Base-by-base conservation (phyloP, 2,888 invertebrate genomes). In the Psylliodes chrysocephalus region DNA sequence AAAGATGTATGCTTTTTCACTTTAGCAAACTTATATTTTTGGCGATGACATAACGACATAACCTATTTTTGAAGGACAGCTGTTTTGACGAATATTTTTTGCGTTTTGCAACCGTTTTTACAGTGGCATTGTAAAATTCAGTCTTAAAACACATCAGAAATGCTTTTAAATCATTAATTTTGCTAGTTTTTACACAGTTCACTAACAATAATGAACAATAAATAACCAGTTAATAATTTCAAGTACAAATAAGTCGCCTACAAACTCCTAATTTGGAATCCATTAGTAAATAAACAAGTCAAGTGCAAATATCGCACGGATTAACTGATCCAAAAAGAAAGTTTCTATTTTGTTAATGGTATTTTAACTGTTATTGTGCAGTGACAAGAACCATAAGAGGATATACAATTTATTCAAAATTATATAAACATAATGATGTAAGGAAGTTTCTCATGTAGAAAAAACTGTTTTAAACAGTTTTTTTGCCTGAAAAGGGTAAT, bases 21-120 rank as follows among this genome's bases (percentile, higher is more conserved):
- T 30, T 8, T 10, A 38, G 12, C 38, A 38, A 3, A n/a, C 4
- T 38, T 7, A 25, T 66, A 63, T 63, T 60, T 66, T 66, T 46
- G 52, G 63, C 47, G 63, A 60, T 66, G 66, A 66, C 63, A 54
- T 59, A 66, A 40, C n/a, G 62, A 54, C 54, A 54, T 63, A 63
- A 60, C 60, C 49, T 57, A 56, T 28, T 57, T 61, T 57, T 46
- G 17, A 54, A 30, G 28, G 57, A 51, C 60, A 63, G 62, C 47
- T 66, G 66, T 59, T 62, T 53, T 54, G 33, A 53, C 35, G 28
- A 42, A 19, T 5, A 35, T 22, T 25, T 54, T 51, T 47, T 28
- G 60, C 8, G 46, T 54, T 57, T 46, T 47, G 57, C 47, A 57
- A 22, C 22, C 14, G 19, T 18, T 46, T 12, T 60, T 44, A 30